Evolutionary conservation across 2,797 vertebrate species (phyloP), one percentile per base, ranked within the genome.

Genomic region (Nannoperca obscura): DNA sequence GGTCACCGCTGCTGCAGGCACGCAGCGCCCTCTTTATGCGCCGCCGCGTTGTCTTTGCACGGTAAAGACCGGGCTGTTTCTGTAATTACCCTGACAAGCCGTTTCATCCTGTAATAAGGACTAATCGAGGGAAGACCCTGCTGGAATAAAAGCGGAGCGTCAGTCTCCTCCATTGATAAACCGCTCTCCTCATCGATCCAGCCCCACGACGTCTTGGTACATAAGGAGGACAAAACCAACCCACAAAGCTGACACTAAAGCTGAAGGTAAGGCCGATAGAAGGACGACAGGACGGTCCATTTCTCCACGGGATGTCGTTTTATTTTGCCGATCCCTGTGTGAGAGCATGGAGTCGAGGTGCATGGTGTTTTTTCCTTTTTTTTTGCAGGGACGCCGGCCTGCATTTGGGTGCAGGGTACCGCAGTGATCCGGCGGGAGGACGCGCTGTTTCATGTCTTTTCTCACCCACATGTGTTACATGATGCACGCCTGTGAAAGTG

Each of bases 351-450:
- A 70, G 76, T 61, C 78, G 86, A 82, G 71, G 76, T 86, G 84
- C 76, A 62, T 58, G 85, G 70, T 78, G 84, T 55, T 81, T 76
- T 57, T 60, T 49, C n/a, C 61, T 61, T 27, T 24, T 49, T 62
- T 71, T 55, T 64, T 82, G 91, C 88, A 88, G 91, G 60, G 75
- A 90, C 80, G 85, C 91, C 89, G 94, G 92, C 92, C 94, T 95
- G 92, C 88, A 83, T 83, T 87, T 90, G 91, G 91, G 79, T 93
- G 92, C 92, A 92, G 76, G 90, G 86, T 93, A 92, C 93, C 87
- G 95, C 94, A 95, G 94, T 95, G 92, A 88, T 93, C 89, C 78
- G 74, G 63, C 7, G 78, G 59, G 71, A 40, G 83, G 59, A 83
- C 57, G 80, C 76, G 53, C 55, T 64, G 74, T 40, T 83, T 79